These are phyloP conservation scores for Rostratula benghalensis DNA, from an alignment of 2,113 vertebrate genomes.

Conservation along the genomic window DNA sequence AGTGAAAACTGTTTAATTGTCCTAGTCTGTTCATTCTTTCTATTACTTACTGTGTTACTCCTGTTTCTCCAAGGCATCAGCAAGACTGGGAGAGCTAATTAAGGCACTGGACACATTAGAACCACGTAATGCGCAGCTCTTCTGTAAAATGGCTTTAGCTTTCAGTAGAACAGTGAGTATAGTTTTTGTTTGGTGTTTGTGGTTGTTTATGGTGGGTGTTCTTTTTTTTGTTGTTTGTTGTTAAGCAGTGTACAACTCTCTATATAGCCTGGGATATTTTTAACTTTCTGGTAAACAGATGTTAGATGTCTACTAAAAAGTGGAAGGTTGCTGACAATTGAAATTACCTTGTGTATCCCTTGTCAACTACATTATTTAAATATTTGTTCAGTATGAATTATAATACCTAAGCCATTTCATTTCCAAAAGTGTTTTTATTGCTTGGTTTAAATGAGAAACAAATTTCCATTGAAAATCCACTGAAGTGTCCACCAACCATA, in stretches of 20 bases:
- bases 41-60: background rate
- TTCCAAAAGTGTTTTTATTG: background rate
- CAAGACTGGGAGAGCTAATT: conserved; percentile 83
- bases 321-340: background rate
- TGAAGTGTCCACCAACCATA: background rate
- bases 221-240: background rate
- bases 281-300: background rate
- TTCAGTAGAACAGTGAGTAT: conserved; percentile 91
- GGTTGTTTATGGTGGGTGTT: too few species aligned
- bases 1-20: background rate
- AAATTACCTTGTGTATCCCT: background rate
- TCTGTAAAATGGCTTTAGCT: conserved; percentile 86
- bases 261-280: background rate
- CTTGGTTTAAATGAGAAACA: background rate
- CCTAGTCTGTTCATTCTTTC: background rate
- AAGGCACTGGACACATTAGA: conserved; percentile 84
- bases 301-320: background rate
- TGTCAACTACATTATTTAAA: background rate
- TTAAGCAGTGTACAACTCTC: background rate
- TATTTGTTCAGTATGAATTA: background rate
- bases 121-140: conserved; percentile 86
- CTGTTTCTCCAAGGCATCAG: conserved; percentile 78
- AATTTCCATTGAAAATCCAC: background rate
- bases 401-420: background rate
- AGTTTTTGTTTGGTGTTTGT: background rate